Evolutionary conservation across 2,888 invertebrate species (phyloP).

Genomic region (Catocala fraxini): DNA sequence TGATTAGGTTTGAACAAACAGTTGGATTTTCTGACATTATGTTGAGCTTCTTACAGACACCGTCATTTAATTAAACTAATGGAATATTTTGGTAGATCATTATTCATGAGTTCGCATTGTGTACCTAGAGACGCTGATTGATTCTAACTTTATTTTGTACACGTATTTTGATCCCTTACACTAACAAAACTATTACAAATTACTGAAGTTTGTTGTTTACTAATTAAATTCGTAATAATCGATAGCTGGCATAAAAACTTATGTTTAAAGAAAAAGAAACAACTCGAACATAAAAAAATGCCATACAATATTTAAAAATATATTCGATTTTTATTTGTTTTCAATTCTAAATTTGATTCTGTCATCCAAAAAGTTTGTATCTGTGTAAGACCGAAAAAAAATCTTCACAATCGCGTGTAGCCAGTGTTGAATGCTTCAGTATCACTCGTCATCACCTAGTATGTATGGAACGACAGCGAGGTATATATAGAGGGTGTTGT

Average conservation of each 20-base stretch:
- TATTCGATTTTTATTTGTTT: too few relatives aligned
- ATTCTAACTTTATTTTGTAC: not conserved
- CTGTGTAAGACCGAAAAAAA: too few relatives aligned
- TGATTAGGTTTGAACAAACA: constrained; percentile 45
- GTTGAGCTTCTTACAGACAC: constrained; percentile 72
- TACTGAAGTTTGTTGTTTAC: too few relatives aligned
- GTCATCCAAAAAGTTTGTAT: too few relatives aligned
- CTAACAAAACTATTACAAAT: too few relatives aligned
- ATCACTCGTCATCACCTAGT: constrained; percentile 35
- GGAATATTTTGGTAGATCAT: constrained; percentile 34
- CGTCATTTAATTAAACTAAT: constrained; percentile 63
- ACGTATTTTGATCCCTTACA: not conserved
- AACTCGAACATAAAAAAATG: too few relatives aligned
- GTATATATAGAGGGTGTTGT: constrained; percentile 63
- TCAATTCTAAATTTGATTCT: too few relatives aligned
- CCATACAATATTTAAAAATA: too few relatives aligned
- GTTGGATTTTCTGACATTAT: constrained; percentile 46
- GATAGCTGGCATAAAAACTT: too few relatives aligned
- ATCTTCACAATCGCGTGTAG: too few relatives aligned
- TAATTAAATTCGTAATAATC: too few relatives aligned
- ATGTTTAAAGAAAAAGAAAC: too few relatives aligned
- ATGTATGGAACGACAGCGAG: constrained; percentile 53
- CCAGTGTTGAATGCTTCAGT: constrained; percentile 50
- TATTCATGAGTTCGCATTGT: constrained; percentile 48
- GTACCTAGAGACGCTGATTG: constrained; percentile 49